These are phyloP conservation scores for Stenopsyche tienmushanensis DNA, from an alignment of 1,140 invertebrate genomes.

Conservation along the genomic window DNA sequence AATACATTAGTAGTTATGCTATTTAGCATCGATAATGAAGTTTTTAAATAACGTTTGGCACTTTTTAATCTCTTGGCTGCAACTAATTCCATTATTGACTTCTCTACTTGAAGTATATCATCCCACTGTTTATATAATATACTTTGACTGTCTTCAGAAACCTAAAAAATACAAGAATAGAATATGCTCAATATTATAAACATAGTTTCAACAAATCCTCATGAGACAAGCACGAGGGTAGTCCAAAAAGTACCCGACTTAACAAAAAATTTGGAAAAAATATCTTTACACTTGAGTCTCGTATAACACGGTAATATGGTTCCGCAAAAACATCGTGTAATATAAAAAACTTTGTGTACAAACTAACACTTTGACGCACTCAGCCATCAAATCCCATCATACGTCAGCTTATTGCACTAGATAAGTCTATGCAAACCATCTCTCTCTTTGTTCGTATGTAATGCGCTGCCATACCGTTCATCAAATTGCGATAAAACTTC, in stretches of 20 bases:
- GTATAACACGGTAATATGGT: too few species aligned
- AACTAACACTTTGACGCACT: too few species aligned
- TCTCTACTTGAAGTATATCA: conserved; percentile 20
- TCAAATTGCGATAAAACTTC: too few species aligned
- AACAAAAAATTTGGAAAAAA: background rate
- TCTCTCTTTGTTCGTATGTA: too few species aligned
- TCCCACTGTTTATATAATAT: conserved; percentile 21
- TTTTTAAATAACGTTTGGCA: conserved; percentile 13
- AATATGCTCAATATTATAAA: conserved; percentile 1
- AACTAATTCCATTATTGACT: conserved; percentile 9
- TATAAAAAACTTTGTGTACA: too few species aligned
- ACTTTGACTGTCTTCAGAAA: conserved; percentile 11
- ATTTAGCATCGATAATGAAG: conserved; percentile 1
- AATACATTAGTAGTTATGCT: conserved; percentile 5
- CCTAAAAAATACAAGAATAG: conserved; percentile 10
- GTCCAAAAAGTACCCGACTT: background rate
- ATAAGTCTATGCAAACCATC: too few species aligned
- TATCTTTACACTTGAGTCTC: too few species aligned
- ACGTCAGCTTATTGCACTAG: too few species aligned
- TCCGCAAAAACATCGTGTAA: too few species aligned
- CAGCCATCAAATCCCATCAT: too few species aligned
- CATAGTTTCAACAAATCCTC: background rate
- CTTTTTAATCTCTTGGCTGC: conserved; percentile 19
- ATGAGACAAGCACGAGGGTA: background rate
- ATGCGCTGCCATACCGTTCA: too few species aligned